Percentiles rank a stretch among this genome's conserved stretches.
Evolutionary conservation across 1,140 invertebrate species (phyloP).

Genomic region (Drosophila kepulauana): DNA sequence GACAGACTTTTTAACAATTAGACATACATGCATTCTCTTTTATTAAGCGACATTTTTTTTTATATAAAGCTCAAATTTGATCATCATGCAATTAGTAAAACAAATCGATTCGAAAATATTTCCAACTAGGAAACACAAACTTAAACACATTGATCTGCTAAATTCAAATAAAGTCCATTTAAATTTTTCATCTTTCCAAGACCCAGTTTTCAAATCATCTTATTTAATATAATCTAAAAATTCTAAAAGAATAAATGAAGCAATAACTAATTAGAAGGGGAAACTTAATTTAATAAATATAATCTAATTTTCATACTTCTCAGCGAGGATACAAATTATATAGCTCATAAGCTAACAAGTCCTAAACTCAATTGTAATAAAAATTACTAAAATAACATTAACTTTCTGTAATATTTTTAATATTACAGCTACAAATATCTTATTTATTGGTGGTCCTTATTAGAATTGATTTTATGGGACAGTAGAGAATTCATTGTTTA

Average conservation of each 20-base stretch:
- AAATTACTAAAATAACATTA: too few species aligned
- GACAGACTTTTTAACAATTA: constrained; percentile 9
- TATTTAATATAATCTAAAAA: neutral
- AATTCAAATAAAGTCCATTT: neutral
- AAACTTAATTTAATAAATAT: too few species aligned
- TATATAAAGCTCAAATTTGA: neutral
- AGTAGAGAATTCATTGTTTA: neutral
- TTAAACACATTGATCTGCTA: neutral
- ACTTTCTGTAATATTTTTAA: too few species aligned
- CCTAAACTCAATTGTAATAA: too few species aligned
- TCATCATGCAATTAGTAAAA: constrained; percentile 12
- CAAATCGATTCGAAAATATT: neutral
- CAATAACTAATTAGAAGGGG: too few species aligned
- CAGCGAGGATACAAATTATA: too few species aligned
- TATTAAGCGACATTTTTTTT: neutral
- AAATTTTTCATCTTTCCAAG: neutral
- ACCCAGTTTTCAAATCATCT: neutral
- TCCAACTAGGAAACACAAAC: neutral
- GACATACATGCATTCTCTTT: constrained; percentile 17
- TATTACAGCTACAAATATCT: too few species aligned
- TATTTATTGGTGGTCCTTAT: too few species aligned
- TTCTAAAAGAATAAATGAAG: too few species aligned
- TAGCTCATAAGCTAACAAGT: too few species aligned
- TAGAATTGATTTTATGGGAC: too few species aligned
- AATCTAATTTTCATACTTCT: too few species aligned